Conservation (phyloP, 2,888 invertebrate species). For the Sturmia bella region DNA sequence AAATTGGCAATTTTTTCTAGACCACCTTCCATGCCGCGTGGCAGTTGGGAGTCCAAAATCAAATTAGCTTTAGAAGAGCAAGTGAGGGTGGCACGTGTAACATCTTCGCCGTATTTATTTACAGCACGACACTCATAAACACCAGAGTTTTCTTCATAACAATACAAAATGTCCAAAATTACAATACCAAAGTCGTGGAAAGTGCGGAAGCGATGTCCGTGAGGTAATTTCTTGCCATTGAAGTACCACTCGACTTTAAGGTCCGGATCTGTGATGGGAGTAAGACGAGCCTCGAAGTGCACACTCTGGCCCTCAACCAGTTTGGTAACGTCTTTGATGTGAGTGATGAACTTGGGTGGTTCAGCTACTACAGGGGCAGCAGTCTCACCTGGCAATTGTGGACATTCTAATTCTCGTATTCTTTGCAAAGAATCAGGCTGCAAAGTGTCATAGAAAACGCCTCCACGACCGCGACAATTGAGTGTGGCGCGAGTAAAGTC, state of each 20-base stretch:
- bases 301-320: slow-evolving; percentile 97
- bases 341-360: slow-evolving; percentile 94
- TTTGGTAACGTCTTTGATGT: slow-evolving; percentile 91
- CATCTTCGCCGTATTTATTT: slow-evolving; percentile 94
- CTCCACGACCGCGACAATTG: slow-evolving; percentile 91
- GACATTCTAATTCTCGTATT: slow-evolving; percentile 92
- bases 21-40: slow-evolving; percentile 97
- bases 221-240: slow-evolving; percentile 94
- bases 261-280: slow-evolving; percentile 97
- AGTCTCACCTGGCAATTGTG: slow-evolving; percentile 82
- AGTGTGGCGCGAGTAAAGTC: slow-evolving; percentile 93
- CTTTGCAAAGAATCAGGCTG: slow-evolving; percentile 95
- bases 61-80: slow-evolving; percentile 94
- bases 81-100: slow-evolving; percentile 91
- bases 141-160: slow-evolving; percentile 97
- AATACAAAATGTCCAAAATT: slow-evolving; percentile 96
- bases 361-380: slow-evolving; percentile 87
- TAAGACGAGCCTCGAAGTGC: slow-evolving; percentile 95
- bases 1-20: slow-evolving; percentile 95
- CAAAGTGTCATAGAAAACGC: slow-evolving; percentile 93
- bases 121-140: slow-evolving; percentile 96
- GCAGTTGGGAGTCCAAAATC: slow-evolving; percentile 95
- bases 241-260: slow-evolving; percentile 97
- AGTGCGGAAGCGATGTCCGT: slow-evolving; percentile 97
- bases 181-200: slow-evolving; percentile 99